Conservation (phyloP, 2,797 vertebrate genomes). For the Staurois parvus region DNA sequence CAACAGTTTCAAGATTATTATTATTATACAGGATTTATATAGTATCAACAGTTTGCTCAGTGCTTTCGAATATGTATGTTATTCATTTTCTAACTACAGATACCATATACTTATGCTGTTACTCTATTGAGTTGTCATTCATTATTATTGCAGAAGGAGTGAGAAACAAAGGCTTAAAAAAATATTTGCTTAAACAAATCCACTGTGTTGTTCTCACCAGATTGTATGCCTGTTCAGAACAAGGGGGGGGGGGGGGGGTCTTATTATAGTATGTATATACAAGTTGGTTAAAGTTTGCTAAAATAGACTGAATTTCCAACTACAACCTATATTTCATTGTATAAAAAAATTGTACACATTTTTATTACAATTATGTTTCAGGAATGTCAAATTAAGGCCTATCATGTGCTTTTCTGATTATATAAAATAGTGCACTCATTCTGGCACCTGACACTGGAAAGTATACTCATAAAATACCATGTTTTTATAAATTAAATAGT, state of each 20-base stretch:
- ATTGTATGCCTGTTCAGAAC: not conserved
- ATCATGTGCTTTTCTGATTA: constrained; percentile 20
- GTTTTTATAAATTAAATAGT: constrained; percentile 61
- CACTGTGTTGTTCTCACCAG: too few species aligned
- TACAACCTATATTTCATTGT: not conserved
- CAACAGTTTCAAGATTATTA: too few species aligned
- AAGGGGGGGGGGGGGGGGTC: not conserved
- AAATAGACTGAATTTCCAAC: not conserved
- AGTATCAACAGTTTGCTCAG: too few species aligned
- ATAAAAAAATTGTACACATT: not conserved
- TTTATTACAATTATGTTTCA: not conserved
- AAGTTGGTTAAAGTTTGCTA: not conserved
- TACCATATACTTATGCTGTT: not conserved
- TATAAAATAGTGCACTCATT: constrained; percentile 35
- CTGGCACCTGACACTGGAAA: constrained; percentile 49
- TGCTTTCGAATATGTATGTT: too few species aligned
- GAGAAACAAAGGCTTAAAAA: not conserved
- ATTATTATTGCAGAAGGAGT: not conserved
- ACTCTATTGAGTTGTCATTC: not conserved
- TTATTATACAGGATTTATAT: too few species aligned
- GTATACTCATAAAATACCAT: constrained; percentile 35
- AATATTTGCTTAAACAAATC: not conserved
- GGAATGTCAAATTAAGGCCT: not conserved
- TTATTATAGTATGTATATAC: not conserved
- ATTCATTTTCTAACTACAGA: too few species aligned